Conservation (phyloP, 1,140 invertebrate species). For the Caenorhabditis brenneri region DNA sequence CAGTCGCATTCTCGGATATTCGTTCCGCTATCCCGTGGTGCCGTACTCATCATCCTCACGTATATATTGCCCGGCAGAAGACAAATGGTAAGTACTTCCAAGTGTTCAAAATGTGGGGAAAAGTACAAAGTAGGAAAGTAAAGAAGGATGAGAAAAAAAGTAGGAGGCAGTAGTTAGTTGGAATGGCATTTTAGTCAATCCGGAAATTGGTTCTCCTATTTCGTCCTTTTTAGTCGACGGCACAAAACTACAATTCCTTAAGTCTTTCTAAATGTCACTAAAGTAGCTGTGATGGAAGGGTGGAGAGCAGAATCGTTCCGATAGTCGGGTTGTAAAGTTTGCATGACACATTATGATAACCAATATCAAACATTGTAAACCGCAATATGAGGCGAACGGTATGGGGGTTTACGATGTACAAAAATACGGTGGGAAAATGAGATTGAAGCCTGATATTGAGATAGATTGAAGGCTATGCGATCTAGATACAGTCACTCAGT, state of each 20-base stretch:
- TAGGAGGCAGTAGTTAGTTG: neutral
- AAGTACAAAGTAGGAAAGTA: neutral
- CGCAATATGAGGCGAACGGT: too few relatives aligned
- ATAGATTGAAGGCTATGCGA: too few relatives aligned
- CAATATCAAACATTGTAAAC: neutral
- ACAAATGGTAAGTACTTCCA: conserved; percentile 45
- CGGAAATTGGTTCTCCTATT: neutral
- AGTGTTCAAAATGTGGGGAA: neutral
- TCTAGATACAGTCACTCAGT: too few relatives aligned
- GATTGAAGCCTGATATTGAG: too few relatives aligned
- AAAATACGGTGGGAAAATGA: too few relatives aligned
- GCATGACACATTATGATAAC: neutral
- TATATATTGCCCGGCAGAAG: conserved; percentile 26
- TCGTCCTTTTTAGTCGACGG: neutral
- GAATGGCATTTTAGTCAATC: neutral
- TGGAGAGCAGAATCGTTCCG: neutral
- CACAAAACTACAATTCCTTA: neutral
- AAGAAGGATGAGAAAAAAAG: neutral
- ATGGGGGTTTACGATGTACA: too few relatives aligned
- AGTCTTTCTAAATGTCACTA: neutral
- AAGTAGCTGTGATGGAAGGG: neutral
- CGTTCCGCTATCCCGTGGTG: conserved; percentile 53
- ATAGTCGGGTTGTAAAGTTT: neutral
- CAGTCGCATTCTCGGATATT: conserved; percentile 48
- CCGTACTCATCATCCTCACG: conserved; percentile 54